Conservation (phyloP, 1,140 invertebrate species). For the Heliconius melpomene region DNA sequence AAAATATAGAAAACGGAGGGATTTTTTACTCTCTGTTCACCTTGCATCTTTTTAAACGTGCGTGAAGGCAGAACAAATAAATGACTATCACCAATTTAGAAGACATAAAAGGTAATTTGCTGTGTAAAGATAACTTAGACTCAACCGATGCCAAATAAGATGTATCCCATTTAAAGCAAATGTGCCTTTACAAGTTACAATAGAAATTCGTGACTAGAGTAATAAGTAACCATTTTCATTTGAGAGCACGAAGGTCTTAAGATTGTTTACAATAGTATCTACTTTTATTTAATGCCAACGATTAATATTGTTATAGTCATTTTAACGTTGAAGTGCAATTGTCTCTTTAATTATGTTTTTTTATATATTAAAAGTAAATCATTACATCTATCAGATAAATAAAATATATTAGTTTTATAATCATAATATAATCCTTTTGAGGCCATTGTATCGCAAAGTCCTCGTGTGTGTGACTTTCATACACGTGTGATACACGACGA, state of each 20-base stretch:
- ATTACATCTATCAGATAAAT: not conserved
- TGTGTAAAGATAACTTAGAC: constrained; percentile 5
- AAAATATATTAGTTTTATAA: not conserved
- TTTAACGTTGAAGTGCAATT: not conserved
- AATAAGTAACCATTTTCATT: constrained; percentile 16
- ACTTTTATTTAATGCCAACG: not conserved
- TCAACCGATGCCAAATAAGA: constrained; percentile 22
- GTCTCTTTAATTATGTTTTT: not conserved
- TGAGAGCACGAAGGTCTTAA: constrained; percentile 19
- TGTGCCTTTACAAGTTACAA: constrained; percentile 15
- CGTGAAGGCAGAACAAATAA: not conserved
- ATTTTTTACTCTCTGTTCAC: too few relatives aligned
- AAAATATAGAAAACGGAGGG: too few relatives aligned
- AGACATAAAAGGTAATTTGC: not conserved
- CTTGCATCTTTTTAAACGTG: too few relatives aligned
- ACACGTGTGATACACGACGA: too few relatives aligned
- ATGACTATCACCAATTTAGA: not conserved
- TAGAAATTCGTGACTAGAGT: constrained; percentile 21
- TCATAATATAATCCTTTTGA: not conserved
- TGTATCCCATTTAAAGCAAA: constrained; percentile 21
- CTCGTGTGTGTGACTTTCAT: too few relatives aligned
- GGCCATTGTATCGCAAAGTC: too few relatives aligned
- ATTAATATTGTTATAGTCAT: not conserved
- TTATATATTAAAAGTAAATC: not conserved
- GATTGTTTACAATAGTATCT: constrained; percentile 2